Base-by-base conservation (phyloP, 37 sponge, comb jelly and placozoan genomes). In the Cladorhizidae sp. region DNA sequence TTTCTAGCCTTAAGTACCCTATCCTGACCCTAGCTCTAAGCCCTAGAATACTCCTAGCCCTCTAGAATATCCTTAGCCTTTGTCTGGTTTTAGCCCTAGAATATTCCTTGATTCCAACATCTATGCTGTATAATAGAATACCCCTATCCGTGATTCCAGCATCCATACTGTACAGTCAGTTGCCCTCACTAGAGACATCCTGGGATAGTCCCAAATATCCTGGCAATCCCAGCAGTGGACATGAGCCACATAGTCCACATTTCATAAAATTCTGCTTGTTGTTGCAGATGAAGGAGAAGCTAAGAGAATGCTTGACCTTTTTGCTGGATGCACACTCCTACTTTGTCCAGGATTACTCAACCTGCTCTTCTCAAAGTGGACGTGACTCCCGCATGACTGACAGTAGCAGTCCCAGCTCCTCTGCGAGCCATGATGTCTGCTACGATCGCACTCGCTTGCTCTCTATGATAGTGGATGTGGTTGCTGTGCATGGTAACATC, bases 211-310 rank as follows among this genome's bases (percentile, higher is more conserved):
- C n/a, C n/a, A n/a, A n/a, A n/a, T n/a, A n/a, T n/a, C n/a, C n/a
- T n/a, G n/a, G n/a, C n/a, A n/a, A n/a, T n/a, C n/a, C n/a, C n/a
- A n/a, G n/a, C n/a, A n/a, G n/a, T n/a, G n/a, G n/a, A n/a, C n/a
- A n/a, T n/a, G n/a, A n/a, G n/a, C n/a, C n/a, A n/a, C n/a, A n/a
- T 59, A 28, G 5, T 26, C 12, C 6, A 59, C 5, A 59, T 59
- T 59, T 28, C 12, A 23, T 6, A 23, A 3, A 59, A 67, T 37
- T 67, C 6, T 26, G 2, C 41, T 69, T 52, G 1, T 42, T 54
- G 36, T 55, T 28, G 3, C 21, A 86, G 86, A 21, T 64, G n/a
- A 86, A 80, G 57, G 80, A 86, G 45, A 74, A 72, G 33, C 42
- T 86, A 25, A 72, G n/a, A 29, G 80, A 86, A 0, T 73, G 74